Evolutionary conservation across 2,113 vertebrate species (phyloP), one percentile per base, ranked within the genome.

Genomic region (Peromyscus leucopus): DNA sequence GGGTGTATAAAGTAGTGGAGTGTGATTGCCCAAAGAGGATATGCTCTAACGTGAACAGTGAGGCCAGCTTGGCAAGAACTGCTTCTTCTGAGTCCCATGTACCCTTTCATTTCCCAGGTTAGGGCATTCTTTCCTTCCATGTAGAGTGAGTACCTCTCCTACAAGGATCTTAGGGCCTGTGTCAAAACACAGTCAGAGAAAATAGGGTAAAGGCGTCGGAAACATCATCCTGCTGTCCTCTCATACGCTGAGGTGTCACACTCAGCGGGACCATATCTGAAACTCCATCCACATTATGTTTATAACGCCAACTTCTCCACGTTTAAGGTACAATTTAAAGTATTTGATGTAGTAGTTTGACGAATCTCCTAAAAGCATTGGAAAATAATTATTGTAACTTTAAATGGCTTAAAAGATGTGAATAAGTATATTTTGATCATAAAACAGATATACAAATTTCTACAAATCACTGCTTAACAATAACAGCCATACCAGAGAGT

Each of bases 341-440:
- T 76, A 92, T 63, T 88, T 80, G 36, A 87, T 46, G 55, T 1
- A 85, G 36, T 88, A 12, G 2, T 57, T 90, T 93, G 51, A 79
- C 16, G 74, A 10, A 84, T 84, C 57, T 86, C 0, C 5, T 91
- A 61, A 80, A 39, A 33, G 0, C 10, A 78, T 31, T 48, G 19
- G 21, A 95, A 96, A 93, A 93, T 55, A 91, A 91, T 17, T 89
- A 82, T 76, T 86, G 75, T 4, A 89, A 36, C 7, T 80, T 89
- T 80, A 63, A 95, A 91, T n/a, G 24, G 3, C 65, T 51, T 69
- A 24, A 31, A 87, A 75, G 33, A 95, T 2, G 4, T 46, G 48
- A 48, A 24, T 5, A 74, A 78, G 78, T 19, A 11, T n/a, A 79
- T n/a, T 24, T 84, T 88, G 15, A 57, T 36, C 2, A 55, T 55